A percentile compares a stretch with the other conserved stretches of the same genome.
Conservation (phyloP, 30 jellyfish, hydroid and myxozoan species). For the Aurelia sp. region DNA sequence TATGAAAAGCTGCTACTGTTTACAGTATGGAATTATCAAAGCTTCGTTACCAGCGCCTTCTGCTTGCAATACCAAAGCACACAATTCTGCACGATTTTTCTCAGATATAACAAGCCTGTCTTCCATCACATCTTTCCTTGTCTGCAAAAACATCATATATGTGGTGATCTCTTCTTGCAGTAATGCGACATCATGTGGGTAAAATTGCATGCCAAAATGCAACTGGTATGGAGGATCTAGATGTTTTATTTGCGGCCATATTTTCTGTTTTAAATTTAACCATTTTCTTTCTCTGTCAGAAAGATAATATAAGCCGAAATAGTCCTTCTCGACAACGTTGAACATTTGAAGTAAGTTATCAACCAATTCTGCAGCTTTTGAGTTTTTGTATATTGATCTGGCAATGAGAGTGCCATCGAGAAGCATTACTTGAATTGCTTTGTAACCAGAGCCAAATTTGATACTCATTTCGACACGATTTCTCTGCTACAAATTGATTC, state of each 20-base stretch:
- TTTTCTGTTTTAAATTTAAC: constrained; percentile 68
- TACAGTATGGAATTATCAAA: too few species aligned
- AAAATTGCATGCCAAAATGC: constrained; percentile 88
- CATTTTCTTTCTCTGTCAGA: constrained; percentile 77
- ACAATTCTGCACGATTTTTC: constrained; percentile 81
- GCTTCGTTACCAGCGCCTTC: constrained; percentile 84
- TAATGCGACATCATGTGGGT: constrained; percentile 77
- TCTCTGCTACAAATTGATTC: too few species aligned
- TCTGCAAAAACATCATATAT: constrained; percentile 86
- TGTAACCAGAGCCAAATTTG: constrained; percentile 70
- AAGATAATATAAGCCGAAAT: constrained; percentile 83
- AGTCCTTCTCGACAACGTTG: constrained; percentile 90
- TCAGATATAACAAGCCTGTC: constrained; percentile 76
- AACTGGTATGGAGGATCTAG: constrained; percentile 90
- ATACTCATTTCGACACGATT: neutral
- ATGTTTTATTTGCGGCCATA: constrained; percentile 92
- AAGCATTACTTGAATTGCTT: constrained; percentile 84
- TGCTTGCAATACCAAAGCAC: constrained; percentile 85
- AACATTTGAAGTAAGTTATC: constrained; percentile 84
- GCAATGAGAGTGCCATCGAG: constrained; percentile 88
- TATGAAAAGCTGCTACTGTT: too few species aligned
- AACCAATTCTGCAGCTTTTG: constrained; percentile 78
- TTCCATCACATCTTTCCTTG: constrained; percentile 80
- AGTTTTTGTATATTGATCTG: constrained; percentile 70
- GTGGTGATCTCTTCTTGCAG: constrained; percentile 90